Percentiles rank a stretch among this genome's conserved stretches.
Conservation (phyloP, 2,888 invertebrate genomes). For the Exephanes ischioxanthus region DNA sequence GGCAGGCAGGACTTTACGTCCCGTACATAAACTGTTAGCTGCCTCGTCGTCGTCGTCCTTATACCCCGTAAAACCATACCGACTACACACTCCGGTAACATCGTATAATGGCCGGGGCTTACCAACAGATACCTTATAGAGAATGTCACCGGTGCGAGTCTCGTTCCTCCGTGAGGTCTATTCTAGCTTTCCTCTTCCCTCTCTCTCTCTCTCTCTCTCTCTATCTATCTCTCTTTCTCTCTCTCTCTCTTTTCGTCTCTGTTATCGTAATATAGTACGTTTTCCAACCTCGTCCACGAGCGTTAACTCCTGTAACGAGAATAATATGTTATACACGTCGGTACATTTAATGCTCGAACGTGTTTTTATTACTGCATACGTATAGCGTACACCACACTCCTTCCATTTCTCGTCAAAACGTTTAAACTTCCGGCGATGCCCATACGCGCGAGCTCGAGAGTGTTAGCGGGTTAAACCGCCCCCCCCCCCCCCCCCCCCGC, state of each 20-base stretch:
- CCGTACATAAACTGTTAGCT: slow-evolving; percentile 68
- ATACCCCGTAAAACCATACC: slow-evolving; percentile 67
- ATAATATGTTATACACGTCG: slow-evolving; percentile 51
- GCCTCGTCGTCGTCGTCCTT: slow-evolving; percentile 60
- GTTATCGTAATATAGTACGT: slow-evolving; percentile 49
- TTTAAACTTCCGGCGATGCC: slow-evolving; percentile 44
- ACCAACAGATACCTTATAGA: slow-evolving; percentile 65
- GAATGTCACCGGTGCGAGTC: slow-evolving; percentile 59
- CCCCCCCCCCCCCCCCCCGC: neutral
- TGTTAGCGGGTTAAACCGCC: slow-evolving; percentile 13
- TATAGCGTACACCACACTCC: neutral
- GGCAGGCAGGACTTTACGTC: slow-evolving; percentile 65
- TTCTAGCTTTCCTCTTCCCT: slow-evolving; percentile 1
- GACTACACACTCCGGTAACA: slow-evolving; percentile 59
- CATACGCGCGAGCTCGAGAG: neutral
- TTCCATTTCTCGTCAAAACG: slow-evolving; percentile 9
- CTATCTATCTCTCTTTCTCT: neutral
- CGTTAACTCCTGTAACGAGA: slow-evolving; percentile 60
- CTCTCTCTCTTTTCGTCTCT: slow-evolving; percentile 18
- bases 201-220: neutral
- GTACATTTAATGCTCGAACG: slow-evolving; percentile 48
- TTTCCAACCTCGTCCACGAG: slow-evolving; percentile 40
- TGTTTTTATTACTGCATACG: slow-evolving; percentile 43
- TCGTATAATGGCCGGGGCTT: slow-evolving; percentile 64
- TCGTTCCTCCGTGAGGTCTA: slow-evolving; percentile 27